phyloP scores from a whole-genome alignment of 37 sponge, comb jelly and placozoan species.

The Oscarella lobularis region DNA sequence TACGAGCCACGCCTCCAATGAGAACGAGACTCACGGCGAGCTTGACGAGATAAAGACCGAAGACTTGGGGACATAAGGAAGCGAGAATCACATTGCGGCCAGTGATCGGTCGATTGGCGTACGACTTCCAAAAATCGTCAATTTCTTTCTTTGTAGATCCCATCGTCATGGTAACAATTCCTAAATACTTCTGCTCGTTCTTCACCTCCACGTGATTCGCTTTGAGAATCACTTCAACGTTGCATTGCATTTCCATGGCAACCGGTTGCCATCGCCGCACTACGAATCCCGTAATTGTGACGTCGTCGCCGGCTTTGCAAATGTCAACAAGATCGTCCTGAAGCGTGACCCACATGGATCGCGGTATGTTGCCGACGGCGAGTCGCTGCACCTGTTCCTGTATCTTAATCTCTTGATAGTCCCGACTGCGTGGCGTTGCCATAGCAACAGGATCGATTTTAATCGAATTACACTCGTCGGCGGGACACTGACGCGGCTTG shows the following conservation, averaged over 20 bases:
- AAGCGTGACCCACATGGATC: constrained; percentile 36
- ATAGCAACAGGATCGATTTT: background rate
- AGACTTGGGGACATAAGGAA: constrained; percentile 84
- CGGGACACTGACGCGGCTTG: constrained; percentile 33
- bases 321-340: constrained; percentile 54
- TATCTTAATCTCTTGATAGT: constrained; percentile 81
- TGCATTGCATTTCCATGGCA: constrained; percentile 21
- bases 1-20: constrained; percentile 65
- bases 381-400: constrained; percentile 83
- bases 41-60: constrained; percentile 75
- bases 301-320: constrained; percentile 67
- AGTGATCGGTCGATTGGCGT: background rate
- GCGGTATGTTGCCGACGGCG: constrained; percentile 55
- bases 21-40: constrained; percentile 55
- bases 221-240: constrained; percentile 47
- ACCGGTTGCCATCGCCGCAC: constrained; percentile 41
- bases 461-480: background rate
- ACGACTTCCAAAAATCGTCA: constrained; percentile 14
- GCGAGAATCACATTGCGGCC: constrained; percentile 68
- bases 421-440: constrained; percentile 50
- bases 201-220: constrained; percentile 64
- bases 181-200: constrained; percentile 38
- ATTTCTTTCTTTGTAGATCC: constrained; percentile 16
- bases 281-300: constrained; percentile 39
- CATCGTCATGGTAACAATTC: constrained; percentile 48